These are phyloP conservation scores for Hylaeus anthracinus DNA, from an alignment of 1,140 invertebrate genomes.

Conservation along the genomic window DNA sequence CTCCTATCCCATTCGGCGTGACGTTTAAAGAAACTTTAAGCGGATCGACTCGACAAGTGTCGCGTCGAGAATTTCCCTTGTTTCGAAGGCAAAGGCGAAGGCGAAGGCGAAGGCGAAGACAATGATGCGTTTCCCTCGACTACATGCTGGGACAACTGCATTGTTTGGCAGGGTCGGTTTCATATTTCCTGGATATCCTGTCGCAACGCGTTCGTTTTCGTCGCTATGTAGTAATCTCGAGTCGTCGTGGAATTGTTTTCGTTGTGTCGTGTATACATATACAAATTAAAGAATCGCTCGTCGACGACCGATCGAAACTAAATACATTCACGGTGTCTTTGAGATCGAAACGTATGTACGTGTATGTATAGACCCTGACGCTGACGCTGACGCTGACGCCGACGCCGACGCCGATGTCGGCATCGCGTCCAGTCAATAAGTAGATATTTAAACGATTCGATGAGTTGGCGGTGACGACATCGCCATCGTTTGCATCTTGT, in stretches of 20 bases:
- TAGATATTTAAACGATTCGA: neutral
- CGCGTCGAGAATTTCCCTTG: neutral
- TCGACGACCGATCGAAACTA: conserved; percentile 30
- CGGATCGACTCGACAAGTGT: too few relatives aligned
- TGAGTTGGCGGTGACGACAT: conserved; percentile 25
- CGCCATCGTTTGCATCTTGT: neutral
- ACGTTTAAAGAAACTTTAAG: too few relatives aligned
- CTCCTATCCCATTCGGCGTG: too few relatives aligned
- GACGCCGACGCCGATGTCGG: too few relatives aligned
- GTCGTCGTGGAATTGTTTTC: too few relatives aligned
- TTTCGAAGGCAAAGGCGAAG: neutral
- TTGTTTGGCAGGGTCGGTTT: conserved; percentile 46
- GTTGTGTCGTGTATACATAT: neutral
- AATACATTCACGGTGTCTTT: conserved; percentile 32
- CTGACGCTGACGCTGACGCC: accelerated
- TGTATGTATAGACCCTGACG: too few relatives aligned
- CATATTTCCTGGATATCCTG: conserved; percentile 54
- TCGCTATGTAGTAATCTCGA: neutral
- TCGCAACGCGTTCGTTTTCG: conserved; percentile 26
- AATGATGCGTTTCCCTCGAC: conserved; percentile 11
- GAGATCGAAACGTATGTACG: too few relatives aligned
- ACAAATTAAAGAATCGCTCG: too few relatives aligned
- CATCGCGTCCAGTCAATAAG: too few relatives aligned
- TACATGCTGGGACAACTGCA: conserved; percentile 25
- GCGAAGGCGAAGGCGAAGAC: too few relatives aligned